phyloP scores from a whole-genome alignment of 2,797 vertebrate genomes.

The Gymnocypris eckloni region DNA sequence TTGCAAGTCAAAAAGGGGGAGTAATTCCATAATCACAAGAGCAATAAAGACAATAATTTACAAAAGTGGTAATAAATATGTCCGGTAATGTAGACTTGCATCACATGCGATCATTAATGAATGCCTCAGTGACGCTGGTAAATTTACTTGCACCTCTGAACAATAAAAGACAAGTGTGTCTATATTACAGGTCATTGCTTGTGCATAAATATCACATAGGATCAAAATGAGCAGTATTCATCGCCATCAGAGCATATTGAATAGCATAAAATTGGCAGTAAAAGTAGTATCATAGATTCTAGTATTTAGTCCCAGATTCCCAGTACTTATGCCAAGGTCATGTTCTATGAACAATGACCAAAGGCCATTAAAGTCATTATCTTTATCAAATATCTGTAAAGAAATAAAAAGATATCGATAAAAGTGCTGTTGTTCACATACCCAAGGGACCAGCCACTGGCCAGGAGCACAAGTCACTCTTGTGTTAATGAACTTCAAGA shows the following conservation, averaged over 20 bases:
- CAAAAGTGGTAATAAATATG: slow-evolving; percentile 50
- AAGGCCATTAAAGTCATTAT: not conserved
- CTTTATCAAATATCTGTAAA: not conserved
- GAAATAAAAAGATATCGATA: not conserved
- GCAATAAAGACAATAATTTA: slow-evolving; percentile 57
- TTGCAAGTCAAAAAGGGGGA: slow-evolving; percentile 38
- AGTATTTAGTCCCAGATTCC: not conserved
- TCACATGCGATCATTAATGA: slow-evolving; percentile 35
- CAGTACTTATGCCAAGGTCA: not conserved
- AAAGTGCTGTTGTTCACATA: not conserved
- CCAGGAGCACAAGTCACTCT: slow-evolving; percentile 50
- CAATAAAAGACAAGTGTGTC: slow-evolving; percentile 68
- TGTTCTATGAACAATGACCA: not conserved
- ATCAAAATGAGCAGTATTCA: slow-evolving; percentile 66
- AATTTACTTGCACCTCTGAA: slow-evolving; percentile 56
- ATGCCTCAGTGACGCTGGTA: slow-evolving; percentile 40
- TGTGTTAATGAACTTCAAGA: slow-evolving; percentile 68
- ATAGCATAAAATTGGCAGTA: slow-evolving; percentile 58
- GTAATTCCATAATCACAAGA: slow-evolving; percentile 43
- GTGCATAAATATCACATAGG: slow-evolving; percentile 73
- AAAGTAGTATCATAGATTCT: slow-evolving; percentile 35
- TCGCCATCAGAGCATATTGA: slow-evolving; percentile 59
- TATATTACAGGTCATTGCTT: slow-evolving; percentile 65
- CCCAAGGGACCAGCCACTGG: slow-evolving; percentile 40
- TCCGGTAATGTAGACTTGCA: slow-evolving; percentile 42